A percentile compares a stretch with the other conserved stretches of the same genome.
Conservation (phyloP, 2,797 vertebrate species). For the Dryobates pubescens region DNA sequence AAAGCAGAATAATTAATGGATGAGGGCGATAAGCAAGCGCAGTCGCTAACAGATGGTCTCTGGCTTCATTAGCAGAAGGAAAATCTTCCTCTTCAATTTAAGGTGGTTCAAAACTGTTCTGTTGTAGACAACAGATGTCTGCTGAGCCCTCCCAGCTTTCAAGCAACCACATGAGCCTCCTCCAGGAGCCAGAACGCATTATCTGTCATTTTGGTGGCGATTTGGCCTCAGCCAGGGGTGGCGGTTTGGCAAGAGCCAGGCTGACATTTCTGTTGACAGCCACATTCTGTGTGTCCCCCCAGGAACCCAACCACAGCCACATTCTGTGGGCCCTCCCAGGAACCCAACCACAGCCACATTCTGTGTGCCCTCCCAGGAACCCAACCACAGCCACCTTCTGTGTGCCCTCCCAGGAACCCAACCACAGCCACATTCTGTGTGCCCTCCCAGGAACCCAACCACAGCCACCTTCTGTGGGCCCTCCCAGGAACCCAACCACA, state of each 20-base stretch:
- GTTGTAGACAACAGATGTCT: slow-evolving; percentile 20
- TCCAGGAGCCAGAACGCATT: neutral
- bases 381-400: too few relatives aligned
- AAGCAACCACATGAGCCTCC: neutral
- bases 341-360: neutral
- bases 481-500: too few relatives aligned
- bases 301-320: neutral
- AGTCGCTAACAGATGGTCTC: slow-evolving; percentile 69
- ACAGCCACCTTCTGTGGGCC: too few relatives aligned
- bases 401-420: too few relatives aligned
- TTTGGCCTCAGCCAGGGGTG: neutral
- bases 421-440: too few relatives aligned
- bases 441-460: too few relatives aligned
- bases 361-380: too few relatives aligned
- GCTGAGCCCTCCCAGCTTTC: slow-evolving; percentile 11
- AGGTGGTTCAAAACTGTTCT: slow-evolving; percentile 47
- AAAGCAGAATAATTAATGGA: slow-evolving; percentile 59
- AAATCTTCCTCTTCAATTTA: slow-evolving; percentile 56
- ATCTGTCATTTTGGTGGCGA: neutral
- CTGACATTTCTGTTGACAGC: accelerated
- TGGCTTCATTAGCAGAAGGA: slow-evolving; percentile 59
- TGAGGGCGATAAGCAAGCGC: neutral
- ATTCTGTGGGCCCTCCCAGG: too few relatives aligned
- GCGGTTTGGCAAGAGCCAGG: neutral
- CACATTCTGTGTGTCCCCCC: accelerated